Evolutionary conservation across 2,888 invertebrate species (phyloP).

Genomic region (Imbricaverruca yamaguchii): DNA sequence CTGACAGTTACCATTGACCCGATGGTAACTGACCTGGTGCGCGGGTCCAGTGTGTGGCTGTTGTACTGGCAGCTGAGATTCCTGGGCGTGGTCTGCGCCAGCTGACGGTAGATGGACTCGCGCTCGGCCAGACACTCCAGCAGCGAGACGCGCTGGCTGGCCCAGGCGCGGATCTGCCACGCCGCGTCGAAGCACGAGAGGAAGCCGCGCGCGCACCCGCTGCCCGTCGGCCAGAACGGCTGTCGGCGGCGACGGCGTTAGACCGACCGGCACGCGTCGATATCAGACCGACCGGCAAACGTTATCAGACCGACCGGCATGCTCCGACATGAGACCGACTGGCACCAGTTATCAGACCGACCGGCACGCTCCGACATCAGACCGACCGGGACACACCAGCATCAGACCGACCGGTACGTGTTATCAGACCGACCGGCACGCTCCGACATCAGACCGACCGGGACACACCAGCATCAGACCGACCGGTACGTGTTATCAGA

Average conservation of each 20-base stretch:
- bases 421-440: no score
- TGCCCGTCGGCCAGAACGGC: slow-evolving; percentile 99
- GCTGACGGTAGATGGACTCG: slow-evolving; percentile 80
- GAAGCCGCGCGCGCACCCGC: slow-evolving; percentile 95
- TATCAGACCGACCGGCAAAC: neutral
- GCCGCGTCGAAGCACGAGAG: slow-evolving; percentile 91
- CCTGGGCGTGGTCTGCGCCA: slow-evolving; percentile 93
- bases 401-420: no score
- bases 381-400: no score
- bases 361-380: no score
- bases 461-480: no score
- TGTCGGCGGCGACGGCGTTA: slow-evolving; percentile 37
- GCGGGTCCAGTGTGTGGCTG: slow-evolving; percentile 36
- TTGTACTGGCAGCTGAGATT: slow-evolving; percentile 77
- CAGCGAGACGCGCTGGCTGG: slow-evolving; percentile 57
- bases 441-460: no score
- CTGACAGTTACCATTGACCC: no score
- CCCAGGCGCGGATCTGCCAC: slow-evolving; percentile 87
- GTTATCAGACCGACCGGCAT: no score
- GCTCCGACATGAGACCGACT: no score
- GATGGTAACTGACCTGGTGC: no score
- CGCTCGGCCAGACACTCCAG: slow-evolving; percentile 85
- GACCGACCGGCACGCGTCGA: neutral
- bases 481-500: no score
- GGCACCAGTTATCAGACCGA: no score